A percentile compares a stretch with the other conserved stretches of the same genome.
These are phyloP conservation scores for Silurus meridionalis DNA, from an alignment of 2,113 vertebrate genomes.

Conservation along the genomic window DNA sequence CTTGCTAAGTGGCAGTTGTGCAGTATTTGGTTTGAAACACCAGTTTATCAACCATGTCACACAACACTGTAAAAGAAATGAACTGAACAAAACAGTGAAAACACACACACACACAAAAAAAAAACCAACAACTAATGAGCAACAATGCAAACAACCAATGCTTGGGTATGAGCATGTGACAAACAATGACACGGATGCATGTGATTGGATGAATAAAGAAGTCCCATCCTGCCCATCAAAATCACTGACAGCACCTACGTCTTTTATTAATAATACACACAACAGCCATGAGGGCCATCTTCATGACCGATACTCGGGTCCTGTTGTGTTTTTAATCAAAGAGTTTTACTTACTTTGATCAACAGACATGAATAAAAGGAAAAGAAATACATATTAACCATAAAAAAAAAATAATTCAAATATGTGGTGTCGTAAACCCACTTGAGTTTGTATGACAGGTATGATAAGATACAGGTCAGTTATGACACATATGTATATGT, in stretches of 20 bases:
- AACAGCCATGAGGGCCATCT: constrained; percentile 33
- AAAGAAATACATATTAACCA: background rate
- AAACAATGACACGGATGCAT: constrained; percentile 42
- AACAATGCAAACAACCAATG: constrained; percentile 70
- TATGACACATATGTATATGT: constrained; percentile 43
- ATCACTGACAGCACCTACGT: constrained; percentile 46
- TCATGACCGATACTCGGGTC: background rate
- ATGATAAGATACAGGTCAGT: constrained; percentile 38
- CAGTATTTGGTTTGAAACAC: constrained; percentile 65
- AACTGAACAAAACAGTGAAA: constrained; percentile 53
- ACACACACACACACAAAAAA: constrained; percentile 59
- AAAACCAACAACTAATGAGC: constrained; percentile 51
- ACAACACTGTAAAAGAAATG: constrained; percentile 49
- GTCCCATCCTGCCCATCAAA: constrained; percentile 48
- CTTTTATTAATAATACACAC: constrained; percentile 30
- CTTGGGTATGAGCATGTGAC: constrained; percentile 65
- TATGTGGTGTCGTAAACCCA: constrained; percentile 34
- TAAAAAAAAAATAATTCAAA: constrained; percentile 22
- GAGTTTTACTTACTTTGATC: background rate
- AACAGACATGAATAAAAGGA: background rate
- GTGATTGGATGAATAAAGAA: constrained; percentile 51
- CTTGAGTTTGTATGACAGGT: constrained; percentile 48
- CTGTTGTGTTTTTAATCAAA: constrained; percentile 3
- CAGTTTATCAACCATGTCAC: constrained; percentile 49
- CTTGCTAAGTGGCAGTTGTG: constrained; percentile 52